These are phyloP conservation scores for Chaenodraco wilsoni DNA, from an alignment of 2,797 vertebrate genomes.

Conservation along the genomic window DNA sequence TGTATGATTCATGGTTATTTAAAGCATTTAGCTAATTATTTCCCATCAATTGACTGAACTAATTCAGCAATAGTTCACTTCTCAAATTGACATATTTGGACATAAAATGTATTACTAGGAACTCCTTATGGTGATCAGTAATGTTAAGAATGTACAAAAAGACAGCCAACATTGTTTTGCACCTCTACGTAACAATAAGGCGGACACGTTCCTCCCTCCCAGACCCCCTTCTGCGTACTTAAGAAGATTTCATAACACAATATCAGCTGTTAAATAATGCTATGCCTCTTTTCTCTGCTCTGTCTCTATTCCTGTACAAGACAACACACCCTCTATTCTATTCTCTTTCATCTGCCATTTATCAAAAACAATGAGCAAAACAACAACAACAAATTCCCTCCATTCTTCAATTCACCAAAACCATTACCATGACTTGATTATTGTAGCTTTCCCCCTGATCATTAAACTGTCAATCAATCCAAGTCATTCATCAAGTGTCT, in stretches of 20 bases:
- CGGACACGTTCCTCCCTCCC: conserved; percentile 33
- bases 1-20: no score
- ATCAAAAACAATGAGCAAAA: conserved; percentile 22
- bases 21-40: no score
- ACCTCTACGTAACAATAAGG: background rate
- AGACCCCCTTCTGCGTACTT: background rate
- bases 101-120: background rate
- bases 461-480: background rate
- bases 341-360: conserved; percentile 13
- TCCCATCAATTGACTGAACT: background rate
- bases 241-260: conserved; percentile 33
- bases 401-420: background rate
- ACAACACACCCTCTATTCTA: background rate
- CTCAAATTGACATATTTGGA: background rate
- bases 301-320: conserved; percentile 15
- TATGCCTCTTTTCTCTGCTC: conserved; percentile 9
- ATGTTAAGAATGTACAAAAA: background rate
- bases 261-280: conserved; percentile 38
- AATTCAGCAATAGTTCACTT: background rate
- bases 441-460: background rate
- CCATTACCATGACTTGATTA: conserved; percentile 11
- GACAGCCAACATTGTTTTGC: background rate
- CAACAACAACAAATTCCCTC: conserved; percentile 24
- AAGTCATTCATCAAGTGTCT: background rate
- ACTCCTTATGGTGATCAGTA: background rate